phyloP scores from a whole-genome alignment of 1,140 invertebrate species.

The Oreohelix idahoensis region DNA sequence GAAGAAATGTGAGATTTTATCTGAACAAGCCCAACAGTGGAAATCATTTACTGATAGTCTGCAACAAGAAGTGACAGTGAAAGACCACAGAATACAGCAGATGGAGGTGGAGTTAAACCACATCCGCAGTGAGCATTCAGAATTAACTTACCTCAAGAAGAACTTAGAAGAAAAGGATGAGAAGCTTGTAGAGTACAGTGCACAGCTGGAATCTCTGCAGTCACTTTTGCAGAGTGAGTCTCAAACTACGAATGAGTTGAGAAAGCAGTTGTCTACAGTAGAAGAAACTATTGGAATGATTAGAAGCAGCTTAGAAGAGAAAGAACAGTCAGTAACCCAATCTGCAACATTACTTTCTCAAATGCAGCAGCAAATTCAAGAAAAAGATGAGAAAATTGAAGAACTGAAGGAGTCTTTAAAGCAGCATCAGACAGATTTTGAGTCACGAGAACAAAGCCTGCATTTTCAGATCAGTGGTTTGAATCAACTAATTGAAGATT shows the following conservation, averaged over 20 bases:
- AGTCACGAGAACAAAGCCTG: conserved; percentile 7
- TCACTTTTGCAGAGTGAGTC: conserved; percentile 2
- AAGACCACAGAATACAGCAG: conserved; percentile 17
- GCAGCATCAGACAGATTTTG: conserved; percentile 5
- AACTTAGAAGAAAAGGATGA: conserved; percentile 37
- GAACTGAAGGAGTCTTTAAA: conserved; percentile 5
- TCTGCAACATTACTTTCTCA: background rate
- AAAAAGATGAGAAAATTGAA: conserved; percentile 23
- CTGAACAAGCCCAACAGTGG: conserved; percentile 22
- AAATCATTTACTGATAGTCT: conserved; percentile 31
- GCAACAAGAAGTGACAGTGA: conserved; percentile 12
- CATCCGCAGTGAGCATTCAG: background rate
- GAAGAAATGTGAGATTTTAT: conserved; percentile 25
- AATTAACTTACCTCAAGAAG: background rate
- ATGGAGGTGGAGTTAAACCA: conserved; percentile 8
- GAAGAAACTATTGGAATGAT: conserved; percentile 20
- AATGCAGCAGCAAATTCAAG: conserved; percentile 8
- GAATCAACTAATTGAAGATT: conserved; percentile 29
- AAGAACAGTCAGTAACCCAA: background rate
- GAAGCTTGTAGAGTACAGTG: conserved; percentile 4
- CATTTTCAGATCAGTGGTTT: conserved; percentile 11
- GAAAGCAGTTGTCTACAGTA: background rate
- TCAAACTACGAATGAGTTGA: conserved; percentile 25
- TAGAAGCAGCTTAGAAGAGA: conserved; percentile 17
- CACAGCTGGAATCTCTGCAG: conserved; percentile 17